Conservation (phyloP, 2,888 invertebrate species). For the Drosophila atroscutellata region DNA sequence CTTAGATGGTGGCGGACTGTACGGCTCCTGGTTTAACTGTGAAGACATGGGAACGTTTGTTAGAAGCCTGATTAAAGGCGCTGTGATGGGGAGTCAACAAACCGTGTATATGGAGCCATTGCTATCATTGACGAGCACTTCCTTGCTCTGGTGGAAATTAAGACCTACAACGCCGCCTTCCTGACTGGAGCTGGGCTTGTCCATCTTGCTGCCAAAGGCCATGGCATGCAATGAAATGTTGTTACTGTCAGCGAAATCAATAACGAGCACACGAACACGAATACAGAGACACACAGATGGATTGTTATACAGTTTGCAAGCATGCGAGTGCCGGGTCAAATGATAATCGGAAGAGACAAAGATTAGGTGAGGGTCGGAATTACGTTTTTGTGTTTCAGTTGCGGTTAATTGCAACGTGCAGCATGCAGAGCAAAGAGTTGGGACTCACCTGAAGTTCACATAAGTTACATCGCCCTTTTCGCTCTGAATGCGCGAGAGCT, state of each 20-base stretch:
- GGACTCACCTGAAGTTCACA: conserved; percentile 84
- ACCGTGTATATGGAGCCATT: conserved; percentile 87
- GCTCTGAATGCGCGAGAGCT: conserved; percentile 93
- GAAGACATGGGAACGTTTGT: not conserved
- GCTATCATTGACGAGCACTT: conserved; percentile 91
- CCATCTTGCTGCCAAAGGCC: conserved; percentile 92
- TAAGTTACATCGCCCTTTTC: conserved; percentile 86
- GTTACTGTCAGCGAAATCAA: conserved; percentile 86
- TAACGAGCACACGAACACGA: conserved; percentile 46
- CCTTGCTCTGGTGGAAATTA: conserved; percentile 96
- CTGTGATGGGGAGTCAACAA: conserved; percentile 47
- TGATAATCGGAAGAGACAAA: conserved; percentile 42
- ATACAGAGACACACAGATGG: conserved; percentile 52
- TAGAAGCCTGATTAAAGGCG: not conserved
- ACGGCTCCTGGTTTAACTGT: conserved; percentile 83
- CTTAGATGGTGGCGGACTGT: conserved; percentile 79
- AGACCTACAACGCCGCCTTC: conserved; percentile 94
- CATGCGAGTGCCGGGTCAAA: conserved; percentile 63
- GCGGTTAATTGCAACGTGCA: conserved; percentile 38
- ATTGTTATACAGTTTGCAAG: conserved; percentile 68
- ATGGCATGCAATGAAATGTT: conserved; percentile 93
- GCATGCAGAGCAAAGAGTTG: conserved; percentile 29
- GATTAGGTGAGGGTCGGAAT: conserved; percentile 33
- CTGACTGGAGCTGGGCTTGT: conserved; percentile 93
- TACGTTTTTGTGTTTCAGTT: conserved; percentile 8